Base-by-base conservation (phyloP, 2,113 vertebrate species). In the Zosterops pallidus region DNA sequence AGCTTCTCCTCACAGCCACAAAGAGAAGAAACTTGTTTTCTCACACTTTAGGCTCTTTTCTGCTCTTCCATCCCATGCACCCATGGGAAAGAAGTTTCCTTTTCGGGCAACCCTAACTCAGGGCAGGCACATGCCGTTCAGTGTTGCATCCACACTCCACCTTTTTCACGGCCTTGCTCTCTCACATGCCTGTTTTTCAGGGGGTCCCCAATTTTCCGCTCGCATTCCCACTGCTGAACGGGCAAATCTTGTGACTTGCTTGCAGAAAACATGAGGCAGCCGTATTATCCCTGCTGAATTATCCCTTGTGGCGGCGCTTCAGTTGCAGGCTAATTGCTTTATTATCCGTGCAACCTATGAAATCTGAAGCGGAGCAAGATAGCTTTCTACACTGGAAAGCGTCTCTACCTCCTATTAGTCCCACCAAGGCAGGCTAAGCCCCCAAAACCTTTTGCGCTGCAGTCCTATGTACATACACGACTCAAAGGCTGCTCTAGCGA, bases 1-100 rank as follows among this genome's bases (percentile, higher is more conserved):
- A 0, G 89, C 81, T 92, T 91, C 56, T 92, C 63, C 86, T 91
- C 75, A 52, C 65, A 79, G 78, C 39, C 21, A 5, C 47, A 25
- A 47, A 74, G 83, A 72, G 69, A 91, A 60, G 52, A 62, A 90
- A 75, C 24, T 85, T 84, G 89, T 56, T 88, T 88, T 80, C 76
- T 89, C 81, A 78, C 95, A 83, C 84, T 84, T 84, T 31, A 47
- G 0, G 2, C 49, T 79, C 72, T 57, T 78, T 70, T n/a, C 53
- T 69, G 53, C 44, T 60, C 70, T 46, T 82, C 85, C 56, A 85
- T 39, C 5, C 18, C 41, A 19, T 14, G 57, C 46, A 39, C 3
- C 31, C 41, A 31, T 3, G 25, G 49, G 49, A 85, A 71, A 65
- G 33, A 71, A 10, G 14, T 52, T 92, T 94, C 68, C 60, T 90